Conservation (phyloP, 1,140 invertebrate genomes). For the Melanaphis sacchari region DNA sequence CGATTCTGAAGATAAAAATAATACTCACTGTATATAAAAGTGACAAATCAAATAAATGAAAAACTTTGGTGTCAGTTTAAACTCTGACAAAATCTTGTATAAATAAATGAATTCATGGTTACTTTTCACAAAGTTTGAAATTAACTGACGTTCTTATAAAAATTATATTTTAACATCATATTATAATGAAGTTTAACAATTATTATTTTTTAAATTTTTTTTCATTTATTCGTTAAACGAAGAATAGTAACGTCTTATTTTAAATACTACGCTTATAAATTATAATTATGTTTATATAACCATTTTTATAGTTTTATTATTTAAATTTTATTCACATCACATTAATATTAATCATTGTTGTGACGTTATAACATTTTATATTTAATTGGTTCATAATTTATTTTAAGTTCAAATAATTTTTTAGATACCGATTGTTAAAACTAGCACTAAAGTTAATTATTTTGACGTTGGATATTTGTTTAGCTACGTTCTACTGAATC, state of each 20-base stretch:
- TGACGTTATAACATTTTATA: background rate
- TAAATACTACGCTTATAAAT: background rate
- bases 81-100: background rate
- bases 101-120: background rate
- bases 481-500: background rate
- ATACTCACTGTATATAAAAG: constrained; percentile 9
- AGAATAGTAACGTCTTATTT: background rate
- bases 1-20: background rate
- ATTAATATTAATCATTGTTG: background rate
- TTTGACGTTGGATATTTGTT: background rate
- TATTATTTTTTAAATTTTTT: background rate
- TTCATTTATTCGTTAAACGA: background rate
- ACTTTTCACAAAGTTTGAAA: background rate
- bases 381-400: constrained; percentile 16
- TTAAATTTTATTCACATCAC: background rate
- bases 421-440: background rate
- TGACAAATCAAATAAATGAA: constrained; percentile 12
- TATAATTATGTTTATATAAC: background rate
- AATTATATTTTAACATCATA: background rate
- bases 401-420: background rate
- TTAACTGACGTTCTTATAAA: background rate
- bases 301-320: constrained; percentile 17
- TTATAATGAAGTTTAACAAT: background rate
- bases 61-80: constrained; percentile 16
- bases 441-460: background rate